Evolutionary conservation across 2,113 vertebrate genomes (phyloP).

Genomic region (Megaleporinus macrocephalus): DNA sequence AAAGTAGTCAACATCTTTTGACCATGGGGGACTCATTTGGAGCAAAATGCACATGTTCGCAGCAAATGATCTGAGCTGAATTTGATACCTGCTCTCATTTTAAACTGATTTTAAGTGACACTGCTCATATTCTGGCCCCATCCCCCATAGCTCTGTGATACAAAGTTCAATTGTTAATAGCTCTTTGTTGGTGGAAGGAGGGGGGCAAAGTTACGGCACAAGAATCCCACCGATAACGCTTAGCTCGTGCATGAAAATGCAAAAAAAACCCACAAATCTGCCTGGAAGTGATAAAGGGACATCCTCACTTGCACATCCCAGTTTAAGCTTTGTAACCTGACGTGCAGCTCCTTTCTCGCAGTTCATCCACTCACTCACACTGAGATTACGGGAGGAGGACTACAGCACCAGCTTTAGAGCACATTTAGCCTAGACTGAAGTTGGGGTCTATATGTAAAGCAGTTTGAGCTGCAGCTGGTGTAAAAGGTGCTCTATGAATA

Average conservation of each 20-base stretch:
- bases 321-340: too few species aligned
- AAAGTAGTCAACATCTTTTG: too few species aligned
- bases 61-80: too few species aligned
- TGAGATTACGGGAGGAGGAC: not conserved
- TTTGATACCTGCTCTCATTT: not conserved
- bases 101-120: not conserved
- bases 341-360: slow-evolving; percentile 46
- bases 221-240: not conserved
- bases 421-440: not conserved
- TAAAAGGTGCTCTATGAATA: too few species aligned
- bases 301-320: too few species aligned
- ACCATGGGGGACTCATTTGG: too few species aligned
- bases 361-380: slow-evolving; percentile 35
- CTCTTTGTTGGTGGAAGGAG: slow-evolving; percentile 63
- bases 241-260: not conserved
- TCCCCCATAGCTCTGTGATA: slow-evolving; percentile 33
- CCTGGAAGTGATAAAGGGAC: too few species aligned
- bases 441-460: too few species aligned
- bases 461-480: too few species aligned
- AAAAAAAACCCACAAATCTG: not conserved
- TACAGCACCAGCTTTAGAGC: not conserved
- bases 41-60: too few species aligned
- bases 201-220: slow-evolving; percentile 45
- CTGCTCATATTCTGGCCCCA: slow-evolving; percentile 15
- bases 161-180: slow-evolving; percentile 62